These are phyloP conservation scores for Acanthopagrus latus DNA, from an alignment of 2,797 vertebrate genomes.

Conservation along the genomic window DNA sequence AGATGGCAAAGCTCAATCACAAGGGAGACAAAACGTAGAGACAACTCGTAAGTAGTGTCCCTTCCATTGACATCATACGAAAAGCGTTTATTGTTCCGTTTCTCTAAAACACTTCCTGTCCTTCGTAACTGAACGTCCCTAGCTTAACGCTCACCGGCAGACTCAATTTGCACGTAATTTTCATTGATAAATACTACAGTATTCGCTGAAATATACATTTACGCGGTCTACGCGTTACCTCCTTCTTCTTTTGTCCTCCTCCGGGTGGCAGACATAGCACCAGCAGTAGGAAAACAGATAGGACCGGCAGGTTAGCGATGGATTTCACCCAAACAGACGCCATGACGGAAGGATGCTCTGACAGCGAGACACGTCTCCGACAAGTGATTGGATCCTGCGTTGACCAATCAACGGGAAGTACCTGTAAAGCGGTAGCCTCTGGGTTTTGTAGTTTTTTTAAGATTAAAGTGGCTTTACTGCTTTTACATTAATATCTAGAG, in stretches of 20 bases:
- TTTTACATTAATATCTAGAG: neutral
- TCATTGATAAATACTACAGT: neutral
- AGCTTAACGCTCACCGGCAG: constrained; percentile 44
- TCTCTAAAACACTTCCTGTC: constrained; percentile 17
- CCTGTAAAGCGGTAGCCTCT: constrained; percentile 23
- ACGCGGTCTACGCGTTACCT: constrained; percentile 73
- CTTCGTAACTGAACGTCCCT: neutral
- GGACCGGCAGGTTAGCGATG: constrained; percentile 58
- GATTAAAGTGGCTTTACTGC: neutral
- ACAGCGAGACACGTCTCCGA: constrained; percentile 63
- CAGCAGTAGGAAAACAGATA: constrained; percentile 75
- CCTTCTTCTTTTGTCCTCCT: constrained; percentile 88
- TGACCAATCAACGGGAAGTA: constrained; percentile 70
- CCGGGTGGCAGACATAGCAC: constrained; percentile 81
- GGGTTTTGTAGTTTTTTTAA: constrained; percentile 81
- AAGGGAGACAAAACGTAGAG: neutral
- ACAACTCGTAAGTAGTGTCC: neutral
- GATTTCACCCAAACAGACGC: constrained; percentile 72
- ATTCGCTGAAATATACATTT: neutral
- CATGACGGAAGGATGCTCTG: constrained; percentile 85
- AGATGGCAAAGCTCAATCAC: neutral
- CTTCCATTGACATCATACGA: neutral
- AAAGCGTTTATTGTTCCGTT: neutral
- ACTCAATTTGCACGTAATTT: neutral
- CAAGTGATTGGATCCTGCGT: constrained; percentile 68